Evolutionary conservation across 2,113 vertebrate species (phyloP), one percentile per base, ranked within the genome.

Genomic region (Microcebus ravelobensis): DNA sequence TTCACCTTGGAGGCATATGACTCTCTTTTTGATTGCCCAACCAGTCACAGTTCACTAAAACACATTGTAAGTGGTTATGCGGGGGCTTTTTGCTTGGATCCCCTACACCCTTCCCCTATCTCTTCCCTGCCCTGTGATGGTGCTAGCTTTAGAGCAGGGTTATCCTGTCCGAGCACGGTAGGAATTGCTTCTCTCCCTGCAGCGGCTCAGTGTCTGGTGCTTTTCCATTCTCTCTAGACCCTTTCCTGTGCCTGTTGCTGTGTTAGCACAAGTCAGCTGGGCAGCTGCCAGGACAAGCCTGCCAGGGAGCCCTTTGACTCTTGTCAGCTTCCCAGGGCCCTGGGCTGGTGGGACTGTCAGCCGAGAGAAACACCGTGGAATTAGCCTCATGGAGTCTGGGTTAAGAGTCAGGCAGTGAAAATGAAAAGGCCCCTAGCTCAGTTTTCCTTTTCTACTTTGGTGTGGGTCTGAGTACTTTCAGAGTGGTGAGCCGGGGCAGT

Each of bases 231-330:
- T 91, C 87, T 83, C 87, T 74, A 15, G 76, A 55, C 74, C 55
- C 93, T 97, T 98, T 98, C 97, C 98, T 97, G 92, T 90, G 95
- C 94, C 82, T 80, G 73, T 67, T 95, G 96, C 95, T 89, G 87
- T 63, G 87, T 95, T 97, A 96, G 96, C 73, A 57, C 70, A 67
- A 90, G 90, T 90, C 67, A 36, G 42, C 90, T 97, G 98, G 97
- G 90, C 65, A 73, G 81, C 94, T 18, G 97, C 98, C 97, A 97
- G 92, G 71, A 84, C 90, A 86, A 59, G 55, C 95, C 84, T 55
- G 82, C 91, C 91, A 73, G 55, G 86, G 95, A 86, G 83, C 79
- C 74, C 52, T 77, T 85, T 87, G 93, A 73, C 97, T 77, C 57
- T 10, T 14, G 85, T 55, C 52, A 8, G 91, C 86, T 81, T 67